These are phyloP conservation scores for Sylvilagus floridanus DNA, from an alignment of 2,797 vertebrate species.

Conservation along the genomic window DNA sequence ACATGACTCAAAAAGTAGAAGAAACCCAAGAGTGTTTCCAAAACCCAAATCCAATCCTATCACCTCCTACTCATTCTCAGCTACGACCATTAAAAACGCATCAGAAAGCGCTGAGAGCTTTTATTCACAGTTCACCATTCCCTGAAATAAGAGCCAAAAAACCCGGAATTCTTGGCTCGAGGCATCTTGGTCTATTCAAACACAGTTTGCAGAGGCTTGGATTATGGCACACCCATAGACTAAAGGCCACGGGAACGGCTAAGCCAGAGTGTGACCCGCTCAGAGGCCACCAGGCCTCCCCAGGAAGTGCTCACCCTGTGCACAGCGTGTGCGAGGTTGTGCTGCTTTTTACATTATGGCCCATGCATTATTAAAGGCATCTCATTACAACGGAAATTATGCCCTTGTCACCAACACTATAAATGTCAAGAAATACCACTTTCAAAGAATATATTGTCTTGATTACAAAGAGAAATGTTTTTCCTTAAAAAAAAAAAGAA, in stretches of 20 bases:
- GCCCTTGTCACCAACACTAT: constrained; percentile 86
- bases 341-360: constrained; percentile 62
- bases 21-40: constrained; percentile 12
- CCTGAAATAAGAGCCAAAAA: constrained; percentile 5
- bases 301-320: constrained; percentile 65
- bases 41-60: constrained; percentile 41
- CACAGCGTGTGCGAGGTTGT: constrained; percentile 67
- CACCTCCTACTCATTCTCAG: neutral
- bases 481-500: constrained; percentile 9
- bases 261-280: neutral
- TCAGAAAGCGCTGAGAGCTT: constrained; percentile 30
- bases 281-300: neutral
- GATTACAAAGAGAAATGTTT: constrained; percentile 82
- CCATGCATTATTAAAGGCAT: constrained; percentile 78
- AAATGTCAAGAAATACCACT: constrained; percentile 87
- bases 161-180: neutral
- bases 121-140: neutral
- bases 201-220: neutral
- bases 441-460: constrained; percentile 87
- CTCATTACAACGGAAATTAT: constrained; percentile 86
- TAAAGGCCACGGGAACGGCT: neutral
- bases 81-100: constrained; percentile 36
- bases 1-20: constrained; percentile 4
- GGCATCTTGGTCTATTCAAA: neutral
- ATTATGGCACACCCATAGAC: neutral